These are phyloP conservation scores for Pterocles burchelli DNA, from an alignment of 2,113 vertebrate species.

Conservation along the genomic window DNA sequence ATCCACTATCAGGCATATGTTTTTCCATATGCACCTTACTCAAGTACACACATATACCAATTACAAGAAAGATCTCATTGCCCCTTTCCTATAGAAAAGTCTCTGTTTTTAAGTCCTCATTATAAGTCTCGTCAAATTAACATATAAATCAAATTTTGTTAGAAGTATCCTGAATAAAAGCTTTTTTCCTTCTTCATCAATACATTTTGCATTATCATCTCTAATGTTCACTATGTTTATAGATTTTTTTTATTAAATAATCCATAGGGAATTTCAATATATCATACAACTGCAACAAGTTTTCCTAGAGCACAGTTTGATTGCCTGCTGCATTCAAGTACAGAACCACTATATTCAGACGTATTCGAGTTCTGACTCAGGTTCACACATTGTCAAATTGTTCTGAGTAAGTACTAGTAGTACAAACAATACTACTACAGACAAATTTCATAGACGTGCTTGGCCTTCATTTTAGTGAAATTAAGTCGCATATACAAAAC, in stretches of 20 bases:
- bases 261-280: neutral
- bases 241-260: neutral
- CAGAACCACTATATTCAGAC: neutral
- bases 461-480: neutral
- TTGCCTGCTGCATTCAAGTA: neutral
- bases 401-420: neutral
- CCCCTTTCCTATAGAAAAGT: neutral
- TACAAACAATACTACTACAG: neutral
- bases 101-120: neutral
- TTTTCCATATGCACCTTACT: neutral
- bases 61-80: neutral
- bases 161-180: neutral
- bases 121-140: neutral
- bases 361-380: neutral
- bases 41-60: rapidly evolving
- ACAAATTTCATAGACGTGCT: neutral
- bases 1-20: neutral
- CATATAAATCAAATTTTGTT: neutral
- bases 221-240: neutral
- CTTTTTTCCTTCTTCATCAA: neutral
- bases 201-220: neutral
- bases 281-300: neutral
- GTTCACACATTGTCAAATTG: neutral
- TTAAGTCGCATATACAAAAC: neutral
- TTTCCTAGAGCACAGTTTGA: neutral